Conservation (phyloP, 2,113 vertebrate genomes). For the Pitta sordida region DNA sequence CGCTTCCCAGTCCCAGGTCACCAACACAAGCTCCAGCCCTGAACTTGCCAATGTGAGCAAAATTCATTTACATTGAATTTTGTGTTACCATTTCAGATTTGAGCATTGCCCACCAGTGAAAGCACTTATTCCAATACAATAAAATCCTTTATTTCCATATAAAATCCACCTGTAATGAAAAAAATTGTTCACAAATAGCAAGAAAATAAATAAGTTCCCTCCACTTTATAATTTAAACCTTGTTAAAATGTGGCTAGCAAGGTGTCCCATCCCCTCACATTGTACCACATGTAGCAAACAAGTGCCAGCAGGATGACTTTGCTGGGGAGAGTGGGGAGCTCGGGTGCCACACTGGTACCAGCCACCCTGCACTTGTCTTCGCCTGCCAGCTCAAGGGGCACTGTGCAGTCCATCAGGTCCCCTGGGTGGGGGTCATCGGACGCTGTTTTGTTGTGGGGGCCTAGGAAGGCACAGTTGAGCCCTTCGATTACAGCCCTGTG, state of each 20-base stretch:
- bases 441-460: neutral
- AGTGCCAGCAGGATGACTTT: neutral
- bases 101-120: neutral
- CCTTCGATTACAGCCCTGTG: neutral
- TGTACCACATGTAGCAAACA: neutral
- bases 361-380: slow-evolving; percentile 21
- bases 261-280: neutral
- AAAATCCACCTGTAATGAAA: neutral
- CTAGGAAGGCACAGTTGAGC: neutral
- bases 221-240: neutral
- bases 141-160: neutral
- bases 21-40: neutral
- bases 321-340: neutral
- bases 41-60: neutral
- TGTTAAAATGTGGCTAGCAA: neutral
- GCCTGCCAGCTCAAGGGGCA: neutral
- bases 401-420: neutral
- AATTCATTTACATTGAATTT: neutral
- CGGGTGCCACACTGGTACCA: neutral
- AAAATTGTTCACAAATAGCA: neutral
- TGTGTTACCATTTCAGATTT: neutral
- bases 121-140: neutral
- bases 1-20: accelerated
- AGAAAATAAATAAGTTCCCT: neutral
- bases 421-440: accelerated